Base-by-base conservation (phyloP, 2,888 invertebrate species). In the Synanthedon vespiformis region DNA sequence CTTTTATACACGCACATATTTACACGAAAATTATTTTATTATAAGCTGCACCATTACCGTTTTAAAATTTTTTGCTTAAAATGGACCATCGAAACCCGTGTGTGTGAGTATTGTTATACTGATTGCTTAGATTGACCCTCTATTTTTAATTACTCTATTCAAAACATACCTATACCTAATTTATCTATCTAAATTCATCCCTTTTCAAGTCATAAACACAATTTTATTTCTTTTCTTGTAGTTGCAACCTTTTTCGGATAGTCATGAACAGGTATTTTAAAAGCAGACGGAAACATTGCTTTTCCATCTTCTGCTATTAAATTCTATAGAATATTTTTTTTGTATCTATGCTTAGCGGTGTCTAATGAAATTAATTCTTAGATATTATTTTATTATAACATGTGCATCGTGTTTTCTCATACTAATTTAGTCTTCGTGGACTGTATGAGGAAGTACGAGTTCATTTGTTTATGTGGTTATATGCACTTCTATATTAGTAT, bases 171-270 rank as follows among this genome's bases (percentile, higher is more conserved):
- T n/a, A 8, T 44, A 44, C n/a, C 44, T 13, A 41, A 41, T 44
- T 14, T 44, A 44, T 48, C 48, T 16, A 48, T 14, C 18, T 12
- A 16, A 16, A 16, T 18, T 48, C 48, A 6, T 48, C 3, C 48
- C 18, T 16, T 48, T 48, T 48, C 62, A 58, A 57, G 63, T 60
- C 72, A 70, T 74, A 74, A 74, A 74, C 64, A 69, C 65, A 51
- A 57, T 58, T 69, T 63, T 77, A 72, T 76, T 79, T 82, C 80
- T 77, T 77, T 80, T 76, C 79, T 82, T 87, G 85, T 87, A 87
- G 87, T 84, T 87, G 80, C 84, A 84, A 81, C 87, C 87, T 74
- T 87, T 80, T 74, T 87, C 87, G 87, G 87, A 87, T 83, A 87
- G 87, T 81, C 83, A 87, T 72, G 80, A 87, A 73, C 87, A 87